Conservation (phyloP, 1,140 invertebrate genomes). For the Hycleus cichorii region DNA sequence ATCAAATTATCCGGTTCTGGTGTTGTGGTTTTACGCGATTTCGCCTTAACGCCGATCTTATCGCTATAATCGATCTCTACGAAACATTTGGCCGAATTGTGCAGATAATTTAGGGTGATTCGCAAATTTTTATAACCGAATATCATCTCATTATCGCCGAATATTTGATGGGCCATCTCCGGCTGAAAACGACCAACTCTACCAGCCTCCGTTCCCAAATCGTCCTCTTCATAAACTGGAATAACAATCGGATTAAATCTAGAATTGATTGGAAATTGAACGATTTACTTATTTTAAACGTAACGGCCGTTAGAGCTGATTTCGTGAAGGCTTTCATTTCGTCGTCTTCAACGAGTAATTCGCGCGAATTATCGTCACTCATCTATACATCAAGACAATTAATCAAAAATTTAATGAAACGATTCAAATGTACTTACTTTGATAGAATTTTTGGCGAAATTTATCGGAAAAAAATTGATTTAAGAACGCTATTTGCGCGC, state of each 20-base stretch:
- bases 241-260: neutral
- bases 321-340: slow-evolving; percentile 24
- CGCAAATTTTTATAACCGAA: slow-evolving; percentile 85
- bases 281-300: slow-evolving; percentile 18
- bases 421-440: no score
- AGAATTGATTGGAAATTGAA: neutral
- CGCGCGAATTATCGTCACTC: no score
- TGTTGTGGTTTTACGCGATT: slow-evolving; percentile 41
- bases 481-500: no score
- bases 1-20: slow-evolving; percentile 78
- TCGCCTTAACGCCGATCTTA: slow-evolving; percentile 45
- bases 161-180: slow-evolving; percentile 90
- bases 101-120: slow-evolving; percentile 75
- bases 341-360: neutral
- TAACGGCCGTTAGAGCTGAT: slow-evolving; percentile 18
- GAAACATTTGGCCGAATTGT: slow-evolving; percentile 70
- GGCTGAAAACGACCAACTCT: slow-evolving; percentile 55
- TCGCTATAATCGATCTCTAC: slow-evolving; percentile 56
- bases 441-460: no score
- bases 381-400: no score
- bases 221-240: slow-evolving; percentile 16
- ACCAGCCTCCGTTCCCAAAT: slow-evolving; percentile 6
- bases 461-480: no score
- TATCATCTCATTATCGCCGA: slow-evolving; percentile 85
- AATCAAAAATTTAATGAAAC: no score